Base-by-base conservation (phyloP, 2,888 invertebrate genomes). In the Hesperia comma region DNA sequence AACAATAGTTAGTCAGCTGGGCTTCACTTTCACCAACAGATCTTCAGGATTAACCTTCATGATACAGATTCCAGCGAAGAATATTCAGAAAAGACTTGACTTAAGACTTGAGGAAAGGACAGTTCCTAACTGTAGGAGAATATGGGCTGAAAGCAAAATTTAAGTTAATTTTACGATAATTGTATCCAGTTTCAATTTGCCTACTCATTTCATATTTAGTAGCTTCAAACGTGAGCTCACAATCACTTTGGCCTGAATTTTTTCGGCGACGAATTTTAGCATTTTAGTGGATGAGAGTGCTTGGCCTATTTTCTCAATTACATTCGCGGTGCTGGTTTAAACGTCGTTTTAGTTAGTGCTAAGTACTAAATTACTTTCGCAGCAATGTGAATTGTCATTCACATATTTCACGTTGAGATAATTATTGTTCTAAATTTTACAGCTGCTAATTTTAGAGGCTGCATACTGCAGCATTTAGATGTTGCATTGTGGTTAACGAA, bases 261-360 rank as follows among this genome's bases (percentile, higher is more conserved):
- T 49, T 49, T 46, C 43, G 49, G 49, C 49, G 49, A 49, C 49
- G 49, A 49, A 49, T 49, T 49, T 49, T 49, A 49, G 49, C 49
- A 49, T 55, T 55, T 55, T 55, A 55, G 33, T 33, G n/a, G 55
- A 33, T 17, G 33, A 55, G 55, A 33, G 37, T 55, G 37, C 55
- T 55, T 55, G 55, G 33, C 55, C 55, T 55, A 15, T 55, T 55
- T 55, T 54, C 33, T 15, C 37, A 55, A 17, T 55, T 55, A 5
- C 17, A 37, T 17, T 55, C 33, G 17, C 55, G 19, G 49, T 19
- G 19, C 49, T 2, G 17, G 19, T 49, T 49, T 49, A 17, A 49
- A 49, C 49, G 49, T 19, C 49, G 19, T 49, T 49, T 49, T 49
- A 49, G 49, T 49, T 49, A 49, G 49, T 49, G 49, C 49, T 21